These are phyloP conservation scores for Lamellibrachia satsuma DNA, from an alignment of 2,888 invertebrate species.

Conservation along the genomic window DNA sequence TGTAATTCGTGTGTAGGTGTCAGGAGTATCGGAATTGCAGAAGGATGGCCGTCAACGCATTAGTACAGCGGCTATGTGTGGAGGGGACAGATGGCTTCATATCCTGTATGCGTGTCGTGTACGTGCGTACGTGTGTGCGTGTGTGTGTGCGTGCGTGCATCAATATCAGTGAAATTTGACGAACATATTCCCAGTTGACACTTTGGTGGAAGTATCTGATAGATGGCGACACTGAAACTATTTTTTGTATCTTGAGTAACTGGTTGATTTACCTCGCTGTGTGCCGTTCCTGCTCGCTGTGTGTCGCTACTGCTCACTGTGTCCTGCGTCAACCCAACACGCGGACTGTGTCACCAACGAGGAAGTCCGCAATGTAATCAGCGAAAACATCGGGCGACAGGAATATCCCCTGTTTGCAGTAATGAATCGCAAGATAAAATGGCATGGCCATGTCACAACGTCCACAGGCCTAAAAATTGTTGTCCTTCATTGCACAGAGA, in stretches of 20 bases:
- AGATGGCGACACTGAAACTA: not conserved
- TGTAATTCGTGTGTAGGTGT: too few relatives aligned
- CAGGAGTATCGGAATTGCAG: too few relatives aligned
- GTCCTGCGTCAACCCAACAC: not conserved
- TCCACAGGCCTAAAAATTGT: not conserved
- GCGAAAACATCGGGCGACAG: not conserved
- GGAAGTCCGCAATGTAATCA: not conserved
- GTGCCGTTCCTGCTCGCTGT: not conserved
- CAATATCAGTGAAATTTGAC: too few relatives aligned
- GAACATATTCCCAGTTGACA: too few relatives aligned
- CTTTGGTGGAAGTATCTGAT: not conserved
- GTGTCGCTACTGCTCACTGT: not conserved
- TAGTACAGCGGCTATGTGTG: too few relatives aligned
- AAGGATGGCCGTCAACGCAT: too few relatives aligned
- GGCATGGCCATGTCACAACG: not conserved
- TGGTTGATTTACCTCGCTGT: not conserved
- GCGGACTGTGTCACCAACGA: not conserved
- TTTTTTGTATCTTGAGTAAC: not conserved
- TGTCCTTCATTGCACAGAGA: too few relatives aligned
- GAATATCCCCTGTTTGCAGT: not conserved
- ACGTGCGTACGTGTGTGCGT: too few relatives aligned
- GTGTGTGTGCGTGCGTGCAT: too few relatives aligned
- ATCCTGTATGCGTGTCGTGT: too few relatives aligned
- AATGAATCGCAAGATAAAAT: not conserved
- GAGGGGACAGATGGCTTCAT: too few relatives aligned